Conservation (phyloP, 2,888 invertebrate genomes). For the Cantharis lateralis region DNA sequence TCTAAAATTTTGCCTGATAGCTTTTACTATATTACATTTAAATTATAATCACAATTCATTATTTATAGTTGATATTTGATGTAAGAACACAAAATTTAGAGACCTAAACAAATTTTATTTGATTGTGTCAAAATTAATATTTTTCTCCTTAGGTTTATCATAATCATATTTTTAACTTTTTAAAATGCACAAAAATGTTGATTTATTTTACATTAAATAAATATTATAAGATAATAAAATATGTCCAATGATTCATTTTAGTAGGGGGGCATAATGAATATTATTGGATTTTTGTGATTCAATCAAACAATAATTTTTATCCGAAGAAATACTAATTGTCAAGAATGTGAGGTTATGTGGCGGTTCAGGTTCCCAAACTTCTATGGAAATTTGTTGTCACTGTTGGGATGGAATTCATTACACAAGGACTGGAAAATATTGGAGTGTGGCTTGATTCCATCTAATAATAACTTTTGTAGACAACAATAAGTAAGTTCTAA, state of each 20-base stretch:
- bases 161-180: not conserved
- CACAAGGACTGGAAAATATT: too few species aligned
- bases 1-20: conserved; percentile 4
- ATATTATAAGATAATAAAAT: not conserved
- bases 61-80: not conserved
- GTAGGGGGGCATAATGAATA: too few species aligned
- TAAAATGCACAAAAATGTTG: not conserved
- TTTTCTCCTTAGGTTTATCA: not conserved
- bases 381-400: too few species aligned
- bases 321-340: too few species aligned
- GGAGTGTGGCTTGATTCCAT: too few species aligned
- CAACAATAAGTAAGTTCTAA: too few species aligned
- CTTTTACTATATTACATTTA: not conserved
- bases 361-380: too few species aligned
- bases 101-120: not conserved
- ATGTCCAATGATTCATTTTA: not conserved
- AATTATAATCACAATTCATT: not conserved
- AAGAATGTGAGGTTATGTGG: too few species aligned
- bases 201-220: not conserved
- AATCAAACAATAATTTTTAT: too few species aligned
- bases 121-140: not conserved
- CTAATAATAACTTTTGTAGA: too few species aligned
- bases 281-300: too few species aligned
- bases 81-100: not conserved
- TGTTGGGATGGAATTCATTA: too few species aligned